Evolutionary conservation across 2,888 invertebrate species (phyloP).

Genomic region (Stenolophus ochropezus): DNA sequence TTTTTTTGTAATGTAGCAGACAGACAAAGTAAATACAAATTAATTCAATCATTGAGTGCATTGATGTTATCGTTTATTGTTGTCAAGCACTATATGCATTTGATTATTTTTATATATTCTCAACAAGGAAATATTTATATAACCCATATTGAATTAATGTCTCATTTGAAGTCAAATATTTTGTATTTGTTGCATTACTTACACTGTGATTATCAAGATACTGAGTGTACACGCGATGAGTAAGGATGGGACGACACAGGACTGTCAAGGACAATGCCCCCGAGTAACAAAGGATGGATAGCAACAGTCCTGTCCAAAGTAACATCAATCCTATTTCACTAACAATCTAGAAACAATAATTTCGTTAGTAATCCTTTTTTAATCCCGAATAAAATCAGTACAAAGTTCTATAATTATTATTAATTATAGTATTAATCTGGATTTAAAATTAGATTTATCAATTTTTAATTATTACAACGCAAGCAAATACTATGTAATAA

Average conservation of each 20-base stretch:
- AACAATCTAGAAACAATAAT: slow-evolving; percentile 47
- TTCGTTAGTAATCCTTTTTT: background rate
- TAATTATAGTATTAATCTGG: background rate
- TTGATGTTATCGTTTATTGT: background rate
- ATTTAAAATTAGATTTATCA: slow-evolving; percentile 9
- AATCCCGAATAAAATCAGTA: background rate
- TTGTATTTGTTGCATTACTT: slow-evolving; percentile 54
- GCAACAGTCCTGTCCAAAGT: slow-evolving; percentile 63
- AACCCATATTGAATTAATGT: background rate
- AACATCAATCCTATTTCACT: slow-evolving; percentile 51
- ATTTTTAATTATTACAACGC: no score
- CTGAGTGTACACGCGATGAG: slow-evolving; percentile 61
- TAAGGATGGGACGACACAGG: slow-evolving; percentile 61
- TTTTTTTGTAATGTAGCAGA: background rate
- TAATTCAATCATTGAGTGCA: background rate
- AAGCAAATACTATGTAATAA: no score
- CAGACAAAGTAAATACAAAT: background rate
- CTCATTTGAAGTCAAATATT: background rate
- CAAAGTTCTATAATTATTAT: background rate
- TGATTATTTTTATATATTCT: no score
- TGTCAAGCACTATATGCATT: background rate
- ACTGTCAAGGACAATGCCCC: slow-evolving; percentile 61
- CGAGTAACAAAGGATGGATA: slow-evolving; percentile 60
- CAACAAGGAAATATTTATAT: no score
- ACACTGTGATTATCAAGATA: slow-evolving; percentile 63